phyloP scores from a whole-genome alignment of 1,140 invertebrate species.

The Aleiodes sp. region DNA sequence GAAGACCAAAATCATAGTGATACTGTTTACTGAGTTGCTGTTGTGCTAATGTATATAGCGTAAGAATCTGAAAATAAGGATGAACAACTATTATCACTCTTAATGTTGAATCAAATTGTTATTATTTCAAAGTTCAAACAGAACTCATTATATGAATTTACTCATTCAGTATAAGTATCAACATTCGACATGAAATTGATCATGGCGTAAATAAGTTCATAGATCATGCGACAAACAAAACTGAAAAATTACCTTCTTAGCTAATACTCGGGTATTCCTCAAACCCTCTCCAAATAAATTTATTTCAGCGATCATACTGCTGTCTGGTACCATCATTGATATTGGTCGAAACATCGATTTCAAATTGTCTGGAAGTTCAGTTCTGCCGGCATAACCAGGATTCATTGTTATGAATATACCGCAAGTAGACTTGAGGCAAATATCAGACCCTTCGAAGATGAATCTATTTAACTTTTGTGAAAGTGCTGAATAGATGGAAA shows the following conservation, averaged over 20 bases:
- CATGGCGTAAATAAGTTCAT: too few relatives aligned
- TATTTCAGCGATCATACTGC: slow-evolving; percentile 88
- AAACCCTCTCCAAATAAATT: slow-evolving; percentile 89
- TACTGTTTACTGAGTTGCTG: slow-evolving; percentile 81
- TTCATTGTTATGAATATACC: slow-evolving; percentile 95
- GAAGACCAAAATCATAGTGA: slow-evolving; percentile 89
- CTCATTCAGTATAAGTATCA: too few relatives aligned
- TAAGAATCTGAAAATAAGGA: slow-evolving; percentile 68
- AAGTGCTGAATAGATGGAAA: slow-evolving; percentile 77
- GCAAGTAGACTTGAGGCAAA: slow-evolving; percentile 78
- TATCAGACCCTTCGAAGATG: slow-evolving; percentile 82
- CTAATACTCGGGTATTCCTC: slow-evolving; percentile 77
- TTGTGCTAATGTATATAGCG: slow-evolving; percentile 74
- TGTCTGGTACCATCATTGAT: slow-evolving; percentile 94
- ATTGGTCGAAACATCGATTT: slow-evolving; percentile 95
- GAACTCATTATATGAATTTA: too few relatives aligned
- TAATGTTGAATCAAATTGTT: not conserved
- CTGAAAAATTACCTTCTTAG: slow-evolving; percentile 73
- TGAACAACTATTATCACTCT: not conserved
- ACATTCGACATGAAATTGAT: too few relatives aligned
- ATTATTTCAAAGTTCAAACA: too few relatives aligned
- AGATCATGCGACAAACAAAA: not conserved
- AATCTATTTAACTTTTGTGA: slow-evolving; percentile 74
- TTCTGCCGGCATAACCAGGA: slow-evolving; percentile 88
- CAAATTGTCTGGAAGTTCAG: slow-evolving; percentile 89